These are phyloP conservation scores for Characodon lateralis DNA, from an alignment of 2,797 vertebrate genomes.

Conservation along the genomic window DNA sequence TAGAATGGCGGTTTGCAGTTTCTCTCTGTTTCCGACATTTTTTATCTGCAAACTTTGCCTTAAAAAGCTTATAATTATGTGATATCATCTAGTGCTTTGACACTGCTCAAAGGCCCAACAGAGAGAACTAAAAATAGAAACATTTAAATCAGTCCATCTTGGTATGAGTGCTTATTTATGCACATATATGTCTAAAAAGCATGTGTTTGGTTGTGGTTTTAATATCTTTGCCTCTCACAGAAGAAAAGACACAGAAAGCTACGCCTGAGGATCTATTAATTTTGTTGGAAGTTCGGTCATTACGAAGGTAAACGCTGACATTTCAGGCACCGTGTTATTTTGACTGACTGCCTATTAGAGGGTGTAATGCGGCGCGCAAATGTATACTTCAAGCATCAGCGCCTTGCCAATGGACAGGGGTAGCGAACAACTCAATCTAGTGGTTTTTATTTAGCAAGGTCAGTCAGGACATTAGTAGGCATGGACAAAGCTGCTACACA, in stretches of 20 bases:
- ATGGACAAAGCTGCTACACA: constrained; percentile 43
- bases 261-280: constrained; percentile 66
- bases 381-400: constrained; percentile 77
- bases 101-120: background rate
- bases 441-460: constrained; percentile 76
- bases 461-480: constrained; percentile 62
- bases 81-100: background rate
- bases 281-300: constrained; percentile 63
- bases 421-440: constrained; percentile 63
- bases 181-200: background rate
- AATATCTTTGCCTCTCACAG: constrained; percentile 43
- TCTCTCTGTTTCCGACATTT: background rate
- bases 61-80: background rate
- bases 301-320: constrained; percentile 77
- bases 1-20: background rate
- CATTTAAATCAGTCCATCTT: background rate
- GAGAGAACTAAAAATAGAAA: background rate
- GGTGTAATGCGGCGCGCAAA: constrained; percentile 76
- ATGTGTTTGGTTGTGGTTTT: constrained; percentile 21
- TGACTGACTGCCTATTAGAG: constrained; percentile 78
- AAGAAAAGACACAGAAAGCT: constrained; percentile 45
- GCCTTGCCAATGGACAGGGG: constrained; percentile 65
- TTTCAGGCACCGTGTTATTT: constrained; percentile 76
- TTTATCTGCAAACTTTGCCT: background rate
- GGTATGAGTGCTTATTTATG: background rate